Conservation (phyloP, 2,113 vertebrate species). For the Tetrax tetrax region DNA sequence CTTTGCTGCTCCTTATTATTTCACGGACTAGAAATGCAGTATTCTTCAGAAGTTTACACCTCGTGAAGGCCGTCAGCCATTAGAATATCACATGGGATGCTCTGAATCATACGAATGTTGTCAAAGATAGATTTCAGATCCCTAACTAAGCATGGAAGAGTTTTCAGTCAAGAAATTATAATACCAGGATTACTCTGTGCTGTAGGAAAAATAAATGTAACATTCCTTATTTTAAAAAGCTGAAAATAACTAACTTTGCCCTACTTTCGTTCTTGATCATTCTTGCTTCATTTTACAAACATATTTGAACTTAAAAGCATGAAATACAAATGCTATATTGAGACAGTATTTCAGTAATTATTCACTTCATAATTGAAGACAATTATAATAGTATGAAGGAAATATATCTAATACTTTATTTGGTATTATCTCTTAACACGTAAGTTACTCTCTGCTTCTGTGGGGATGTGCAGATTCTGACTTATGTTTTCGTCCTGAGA, state of each 20-base stretch:
- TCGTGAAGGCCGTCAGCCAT: not conserved
- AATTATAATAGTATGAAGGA: not conserved
- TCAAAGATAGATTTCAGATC: not conserved
- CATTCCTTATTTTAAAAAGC: not conserved
- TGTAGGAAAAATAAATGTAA: not conserved
- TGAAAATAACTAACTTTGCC: not conserved
- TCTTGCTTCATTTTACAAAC: not conserved
- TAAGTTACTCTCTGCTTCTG: not conserved
- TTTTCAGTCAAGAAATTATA: not conserved
- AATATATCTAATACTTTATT: not conserved
- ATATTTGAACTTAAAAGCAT: not conserved
- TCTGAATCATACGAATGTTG: not conserved
- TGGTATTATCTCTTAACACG: not conserved
- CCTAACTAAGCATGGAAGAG: not conserved
- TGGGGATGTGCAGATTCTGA: not conserved
- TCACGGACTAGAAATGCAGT: not conserved
- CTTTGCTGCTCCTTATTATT: not conserved
- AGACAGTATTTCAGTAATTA: not conserved
- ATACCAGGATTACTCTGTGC: not conserved
- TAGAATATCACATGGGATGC: not conserved
- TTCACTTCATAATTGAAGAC: not conserved
- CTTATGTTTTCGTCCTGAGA: not conserved
- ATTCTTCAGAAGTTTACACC: not conserved
- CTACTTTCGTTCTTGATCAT: not conserved
- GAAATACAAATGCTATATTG: not conserved